Evolutionary conservation across 2,888 invertebrate species (phyloP), one percentile per base, ranked within the genome.

Genomic region (Conchocele bisecta): DNA sequence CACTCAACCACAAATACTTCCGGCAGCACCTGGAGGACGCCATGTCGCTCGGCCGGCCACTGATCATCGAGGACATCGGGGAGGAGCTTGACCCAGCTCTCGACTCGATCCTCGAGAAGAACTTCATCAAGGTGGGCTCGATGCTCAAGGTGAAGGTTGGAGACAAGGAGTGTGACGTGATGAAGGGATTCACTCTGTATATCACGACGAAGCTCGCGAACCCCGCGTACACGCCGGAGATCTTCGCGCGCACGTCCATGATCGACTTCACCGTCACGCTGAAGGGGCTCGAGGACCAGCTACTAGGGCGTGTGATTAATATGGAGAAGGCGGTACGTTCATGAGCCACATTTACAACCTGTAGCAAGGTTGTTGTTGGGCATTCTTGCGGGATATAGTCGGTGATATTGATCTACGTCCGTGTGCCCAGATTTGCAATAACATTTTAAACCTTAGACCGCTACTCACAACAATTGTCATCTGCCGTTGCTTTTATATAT

Each of bases 211-310:
- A 91, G 75, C 85, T 91, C 51, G 86, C 91, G 7, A 91, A 91
- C 75, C 91, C 91, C 3, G 83, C 88, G 0, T 91, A 90, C 83
- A 91, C 91, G 0, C 91, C 91, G 5, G 91, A 91, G 80, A 88
- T 91, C 31, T 90, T 88, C 26, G 91, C 91, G 26, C 79, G 89
- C 39, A 91, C 91, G 1, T 88, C 90, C 60, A 90, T 91, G 72
- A 91, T 91, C 75, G 91, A 91, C 80, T 91, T 91, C 82, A 91
- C 91, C 53, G 91, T 91, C 31, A 91, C 91, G 26, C 90, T 91
- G 88, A 91, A 91, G 79, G 91, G 91, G n/a, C 83, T 91, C 54
- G 91, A 91, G 79, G 91, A 91, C 75, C 91, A 91, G 83, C 78
- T 91, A 46, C 83, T 91, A 7, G 91, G 91, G 26, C 84, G 90